Conservation (phyloP, 2,797 vertebrate species). For the Staurois parvus region DNA sequence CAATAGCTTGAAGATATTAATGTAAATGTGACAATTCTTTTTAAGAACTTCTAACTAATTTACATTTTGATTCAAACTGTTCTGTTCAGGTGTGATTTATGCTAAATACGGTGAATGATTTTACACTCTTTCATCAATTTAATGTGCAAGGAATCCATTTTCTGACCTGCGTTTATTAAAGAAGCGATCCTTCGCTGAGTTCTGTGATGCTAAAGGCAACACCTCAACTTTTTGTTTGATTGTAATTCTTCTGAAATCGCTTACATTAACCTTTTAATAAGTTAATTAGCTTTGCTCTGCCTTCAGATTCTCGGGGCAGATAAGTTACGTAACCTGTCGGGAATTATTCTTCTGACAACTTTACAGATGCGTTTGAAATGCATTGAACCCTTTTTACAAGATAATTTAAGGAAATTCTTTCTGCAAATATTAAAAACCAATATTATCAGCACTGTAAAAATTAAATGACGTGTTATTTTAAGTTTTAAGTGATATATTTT, state of each 20-base stretch:
- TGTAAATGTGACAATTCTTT: slow-evolving; percentile 53
- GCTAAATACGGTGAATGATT: slow-evolving; percentile 51
- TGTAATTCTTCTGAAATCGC: slow-evolving; percentile 58
- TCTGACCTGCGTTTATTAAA: slow-evolving; percentile 48
- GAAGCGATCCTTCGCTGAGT: slow-evolving; percentile 37
- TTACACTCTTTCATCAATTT: slow-evolving; percentile 52
- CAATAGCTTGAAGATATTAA: slow-evolving; percentile 51
- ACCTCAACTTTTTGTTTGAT: slow-evolving; percentile 55
- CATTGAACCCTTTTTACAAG: slow-evolving; percentile 29
- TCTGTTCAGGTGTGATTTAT: slow-evolving; percentile 50
- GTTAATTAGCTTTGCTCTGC: slow-evolving; percentile 56
- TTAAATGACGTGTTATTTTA: slow-evolving; percentile 23
- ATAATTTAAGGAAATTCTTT: slow-evolving; percentile 30
- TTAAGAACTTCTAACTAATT: slow-evolving; percentile 55
- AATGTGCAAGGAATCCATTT: slow-evolving; percentile 46
- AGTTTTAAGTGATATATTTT: background rate
- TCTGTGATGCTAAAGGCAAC: slow-evolving; percentile 54
- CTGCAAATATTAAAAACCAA: slow-evolving; percentile 25
- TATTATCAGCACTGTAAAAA: slow-evolving; percentile 4
- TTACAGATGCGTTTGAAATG: slow-evolving; percentile 43
- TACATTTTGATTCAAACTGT: slow-evolving; percentile 56
- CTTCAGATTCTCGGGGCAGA: slow-evolving; percentile 38
- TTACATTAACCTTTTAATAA: slow-evolving; percentile 63
- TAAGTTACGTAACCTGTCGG: slow-evolving; percentile 33
- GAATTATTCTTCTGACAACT: slow-evolving; percentile 40